Evolutionary conservation across 1,140 invertebrate genomes (phyloP).

Genomic region (Anastrepha obliqua): DNA sequence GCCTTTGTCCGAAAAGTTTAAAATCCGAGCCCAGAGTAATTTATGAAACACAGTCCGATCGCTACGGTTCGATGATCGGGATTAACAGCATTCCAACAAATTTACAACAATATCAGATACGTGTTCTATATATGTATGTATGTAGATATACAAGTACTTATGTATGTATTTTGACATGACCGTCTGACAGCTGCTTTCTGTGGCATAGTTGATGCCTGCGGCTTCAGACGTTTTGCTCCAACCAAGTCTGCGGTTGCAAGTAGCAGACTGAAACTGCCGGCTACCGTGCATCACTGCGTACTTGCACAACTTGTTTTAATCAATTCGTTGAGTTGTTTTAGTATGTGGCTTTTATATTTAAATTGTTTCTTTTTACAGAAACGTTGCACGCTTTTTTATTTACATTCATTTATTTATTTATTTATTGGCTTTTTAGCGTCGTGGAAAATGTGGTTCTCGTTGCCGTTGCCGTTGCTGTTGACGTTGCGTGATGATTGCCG

Average conservation of each 20-base stretch:
- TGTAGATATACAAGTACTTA: too few relatives aligned
- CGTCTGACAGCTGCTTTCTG: not conserved
- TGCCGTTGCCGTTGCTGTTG: not conserved
- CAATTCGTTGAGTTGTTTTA: conserved; percentile 1
- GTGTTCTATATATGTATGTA: too few relatives aligned
- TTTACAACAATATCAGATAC: too few relatives aligned
- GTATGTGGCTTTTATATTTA: not conserved
- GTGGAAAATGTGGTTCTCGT: not conserved
- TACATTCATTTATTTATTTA: not conserved
- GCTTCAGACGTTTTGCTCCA: conserved; percentile 12
- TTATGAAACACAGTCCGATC: too few relatives aligned
- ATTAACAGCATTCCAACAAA: too few relatives aligned
- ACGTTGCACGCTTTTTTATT: not conserved
- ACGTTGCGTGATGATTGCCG: conserved; percentile 6
- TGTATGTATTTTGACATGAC: not conserved
- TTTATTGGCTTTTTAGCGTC: not conserved
- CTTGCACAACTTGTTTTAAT: conserved; percentile 6
- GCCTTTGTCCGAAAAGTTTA: too few relatives aligned
- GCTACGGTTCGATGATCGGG: too few relatives aligned
- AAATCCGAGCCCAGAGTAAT: too few relatives aligned
- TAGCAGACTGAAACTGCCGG: not conserved
- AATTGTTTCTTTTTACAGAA: not conserved
- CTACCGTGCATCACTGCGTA: not conserved
- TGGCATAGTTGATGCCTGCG: not conserved
- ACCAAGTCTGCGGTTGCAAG: conserved; percentile 5